Percentiles rank a stretch among this genome's conserved stretches.
phyloP scores from a whole-genome alignment of 2,888 invertebrate genomes.

The Drosophila kambysellisi region DNA sequence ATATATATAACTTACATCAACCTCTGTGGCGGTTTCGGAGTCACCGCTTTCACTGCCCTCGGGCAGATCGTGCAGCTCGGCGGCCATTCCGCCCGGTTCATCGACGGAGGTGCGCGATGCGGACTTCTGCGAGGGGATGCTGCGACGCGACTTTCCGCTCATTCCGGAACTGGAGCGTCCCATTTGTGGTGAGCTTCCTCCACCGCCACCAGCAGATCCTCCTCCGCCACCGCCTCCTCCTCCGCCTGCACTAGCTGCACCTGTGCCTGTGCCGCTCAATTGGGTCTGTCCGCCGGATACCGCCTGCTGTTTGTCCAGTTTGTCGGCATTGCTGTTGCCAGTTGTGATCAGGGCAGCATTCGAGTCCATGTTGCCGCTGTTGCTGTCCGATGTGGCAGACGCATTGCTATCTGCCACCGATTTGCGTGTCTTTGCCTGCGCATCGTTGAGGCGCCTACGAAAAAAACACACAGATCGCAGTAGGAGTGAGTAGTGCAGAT shows the following conservation, averaged over 20 bases:
- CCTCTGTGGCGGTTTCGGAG: slow-evolving; percentile 90
- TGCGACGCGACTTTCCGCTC: slow-evolving; percentile 87
- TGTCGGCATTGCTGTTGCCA: slow-evolving; percentile 54
- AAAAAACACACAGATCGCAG: neutral
- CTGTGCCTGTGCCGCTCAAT: neutral
- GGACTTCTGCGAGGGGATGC: slow-evolving; percentile 86
- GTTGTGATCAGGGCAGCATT: slow-evolving; percentile 66
- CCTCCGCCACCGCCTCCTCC: slow-evolving; percentile 36
- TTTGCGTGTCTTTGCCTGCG: slow-evolving; percentile 84
- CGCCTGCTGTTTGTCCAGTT: slow-evolving; percentile 41
- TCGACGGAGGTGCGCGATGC: slow-evolving; percentile 87
- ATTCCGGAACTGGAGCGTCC: slow-evolving; percentile 86
- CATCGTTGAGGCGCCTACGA: slow-evolving; percentile 84
- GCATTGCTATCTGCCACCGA: slow-evolving; percentile 84
- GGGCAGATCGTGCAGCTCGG: slow-evolving; percentile 86
- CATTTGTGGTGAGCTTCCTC: slow-evolving; percentile 84
- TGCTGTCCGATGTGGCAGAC: slow-evolving; percentile 82
- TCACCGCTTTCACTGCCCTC: slow-evolving; percentile 88
- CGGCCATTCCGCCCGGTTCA: slow-evolving; percentile 85
- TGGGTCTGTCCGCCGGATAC: neutral
- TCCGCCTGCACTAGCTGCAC: slow-evolving; percentile 15
- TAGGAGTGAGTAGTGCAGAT: neutral
- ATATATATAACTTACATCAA: slow-evolving; percentile 86
- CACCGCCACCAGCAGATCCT: slow-evolving; percentile 58
- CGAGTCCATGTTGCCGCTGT: slow-evolving; percentile 80